Percentiles rank a stretch among this genome's conserved stretches.
Conservation (phyloP, 2,797 vertebrate species). For the Darevskia mixta region DNA sequence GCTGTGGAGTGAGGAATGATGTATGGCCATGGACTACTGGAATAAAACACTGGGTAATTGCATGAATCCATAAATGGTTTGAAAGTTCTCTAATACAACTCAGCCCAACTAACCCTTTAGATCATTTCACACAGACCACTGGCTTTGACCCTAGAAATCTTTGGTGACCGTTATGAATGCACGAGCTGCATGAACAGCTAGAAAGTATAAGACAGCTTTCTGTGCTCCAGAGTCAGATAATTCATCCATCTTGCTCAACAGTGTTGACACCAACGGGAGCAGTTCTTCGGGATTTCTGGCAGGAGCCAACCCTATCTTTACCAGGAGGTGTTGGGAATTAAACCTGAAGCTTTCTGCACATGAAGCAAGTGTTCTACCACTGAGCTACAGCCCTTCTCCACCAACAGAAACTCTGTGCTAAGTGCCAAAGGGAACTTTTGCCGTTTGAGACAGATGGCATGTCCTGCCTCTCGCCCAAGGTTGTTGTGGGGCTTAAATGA, state of each 20-base stretch:
- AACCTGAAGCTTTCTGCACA: too few species aligned
- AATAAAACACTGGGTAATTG: conserved; percentile 6
- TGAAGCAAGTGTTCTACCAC: too few species aligned
- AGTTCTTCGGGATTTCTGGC: too few species aligned
- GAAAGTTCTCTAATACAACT: neutral
- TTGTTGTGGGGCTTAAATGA: neutral
- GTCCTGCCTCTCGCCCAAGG: too few species aligned
- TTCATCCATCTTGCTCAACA: too few species aligned
- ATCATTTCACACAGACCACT: neutral
- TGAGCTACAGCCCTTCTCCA: too few species aligned
- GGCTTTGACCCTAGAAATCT: neutral
- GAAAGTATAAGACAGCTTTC: neutral
- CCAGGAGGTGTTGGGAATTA: too few species aligned
- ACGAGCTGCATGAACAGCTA: neutral
- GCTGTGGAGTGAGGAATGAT: neutral
- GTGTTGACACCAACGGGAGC: too few species aligned
- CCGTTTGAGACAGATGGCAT: too few species aligned
- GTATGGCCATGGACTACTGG: neutral
- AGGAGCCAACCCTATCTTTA: too few species aligned
- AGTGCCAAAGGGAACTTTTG: neutral
- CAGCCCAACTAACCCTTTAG: neutral
- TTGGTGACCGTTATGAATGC: neutral
- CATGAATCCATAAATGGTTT: neutral
- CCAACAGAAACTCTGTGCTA: conserved; percentile 5
- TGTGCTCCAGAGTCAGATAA: too few species aligned